These are phyloP conservation scores for pig (Sus scrofa) DNA, from an alignment of 2,113 vertebrate genomes.

Conservation along the genomic window DNA sequence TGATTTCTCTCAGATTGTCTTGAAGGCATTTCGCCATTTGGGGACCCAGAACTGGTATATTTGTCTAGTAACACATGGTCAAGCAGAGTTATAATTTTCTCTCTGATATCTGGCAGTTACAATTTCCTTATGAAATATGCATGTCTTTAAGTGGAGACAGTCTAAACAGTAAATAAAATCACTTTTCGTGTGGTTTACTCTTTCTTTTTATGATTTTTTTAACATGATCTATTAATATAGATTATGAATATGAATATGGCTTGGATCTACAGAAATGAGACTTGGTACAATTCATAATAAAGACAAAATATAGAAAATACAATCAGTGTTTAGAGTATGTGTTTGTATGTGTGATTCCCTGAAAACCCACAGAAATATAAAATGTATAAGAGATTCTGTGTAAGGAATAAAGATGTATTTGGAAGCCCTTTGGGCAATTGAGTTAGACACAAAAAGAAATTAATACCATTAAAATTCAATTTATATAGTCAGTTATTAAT, in stretches of 20 bases:
- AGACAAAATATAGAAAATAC: constrained; percentile 20
- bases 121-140: background rate
- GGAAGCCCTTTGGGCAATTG: background rate
- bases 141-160: background rate
- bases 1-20: background rate
- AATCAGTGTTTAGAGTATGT: background rate
- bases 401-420: background rate
- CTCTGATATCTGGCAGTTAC: background rate
- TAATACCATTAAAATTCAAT: background rate
- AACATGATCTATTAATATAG: background rate
- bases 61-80: background rate
- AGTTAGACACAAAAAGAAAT: background rate
- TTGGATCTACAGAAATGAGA: background rate
- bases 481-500: background rate
- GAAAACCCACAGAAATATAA: background rate
- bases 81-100: constrained; percentile 50
- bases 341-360: background rate
- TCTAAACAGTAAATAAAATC: background rate
- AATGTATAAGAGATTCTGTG: background rate
- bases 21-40: background rate
- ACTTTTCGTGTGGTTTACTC: background rate
- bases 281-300: background rate
- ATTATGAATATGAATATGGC: background rate
- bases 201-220: constrained; percentile 22
- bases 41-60: background rate